Evolutionary conservation across 2,113 vertebrate species (phyloP).

Genomic region (Pterocles burchelli): DNA sequence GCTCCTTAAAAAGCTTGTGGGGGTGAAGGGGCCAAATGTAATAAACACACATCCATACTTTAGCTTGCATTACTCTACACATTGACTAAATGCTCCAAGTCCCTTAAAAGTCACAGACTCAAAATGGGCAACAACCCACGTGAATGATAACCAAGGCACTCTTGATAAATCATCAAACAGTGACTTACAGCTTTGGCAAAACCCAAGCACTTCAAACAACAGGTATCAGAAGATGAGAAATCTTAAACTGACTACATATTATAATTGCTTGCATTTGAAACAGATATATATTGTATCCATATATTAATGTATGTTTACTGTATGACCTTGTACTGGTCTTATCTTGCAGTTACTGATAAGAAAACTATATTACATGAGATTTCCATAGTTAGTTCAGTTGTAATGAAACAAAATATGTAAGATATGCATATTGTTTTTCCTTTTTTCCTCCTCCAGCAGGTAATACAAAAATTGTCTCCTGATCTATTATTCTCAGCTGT

Average conservation of each 20-base stretch:
- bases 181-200: neutral
- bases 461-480: neutral
- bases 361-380: neutral
- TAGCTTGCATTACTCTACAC: neutral
- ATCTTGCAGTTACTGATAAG: neutral
- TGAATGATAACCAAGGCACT: neutral
- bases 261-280: neutral
- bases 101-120: neutral
- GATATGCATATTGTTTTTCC: neutral
- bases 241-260: neutral
- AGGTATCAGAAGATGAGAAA: neutral
- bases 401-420: fast-evolving
- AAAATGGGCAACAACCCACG: neutral
- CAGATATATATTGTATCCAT: neutral
- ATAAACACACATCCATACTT: neutral
- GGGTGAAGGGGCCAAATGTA: fast-evolving
- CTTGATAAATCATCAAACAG: neutral
- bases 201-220: neutral
- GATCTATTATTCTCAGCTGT: neutral
- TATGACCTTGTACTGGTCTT: neutral
- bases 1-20: neutral
- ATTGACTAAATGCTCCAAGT: neutral
- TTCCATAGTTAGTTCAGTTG: neutral
- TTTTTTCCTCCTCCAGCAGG: neutral
- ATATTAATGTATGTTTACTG: neutral